phyloP scores from a whole-genome alignment of 2,888 invertebrate genomes.

The Parnassius apollo region DNA sequence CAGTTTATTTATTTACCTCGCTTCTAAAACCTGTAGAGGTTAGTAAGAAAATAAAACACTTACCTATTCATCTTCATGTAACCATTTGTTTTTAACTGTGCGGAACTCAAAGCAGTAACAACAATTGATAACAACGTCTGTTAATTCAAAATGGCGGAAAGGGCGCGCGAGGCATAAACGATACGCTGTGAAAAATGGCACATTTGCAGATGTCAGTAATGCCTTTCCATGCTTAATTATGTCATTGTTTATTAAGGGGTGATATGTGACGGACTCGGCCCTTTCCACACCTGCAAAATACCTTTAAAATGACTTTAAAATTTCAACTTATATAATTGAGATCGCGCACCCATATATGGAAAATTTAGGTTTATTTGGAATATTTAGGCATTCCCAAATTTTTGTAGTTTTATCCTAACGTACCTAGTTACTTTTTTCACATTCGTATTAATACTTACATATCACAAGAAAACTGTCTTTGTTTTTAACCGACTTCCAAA shows the following conservation, averaged over 20 bases:
- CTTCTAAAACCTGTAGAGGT: no score
- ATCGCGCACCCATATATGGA: neutral
- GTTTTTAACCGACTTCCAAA: no score
- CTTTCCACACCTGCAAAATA: conserved; percentile 5
- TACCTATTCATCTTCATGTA: no score
- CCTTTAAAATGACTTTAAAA: conserved; percentile 2
- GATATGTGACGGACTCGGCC: conserved; percentile 28
- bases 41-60: no score
- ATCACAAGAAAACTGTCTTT: no score
- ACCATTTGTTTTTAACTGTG: no score
- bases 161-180: conserved; percentile 23
- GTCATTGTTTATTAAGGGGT: conserved; percentile 44
- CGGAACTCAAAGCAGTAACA: neutral
- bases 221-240: conserved; percentile 40
- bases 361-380: neutral
- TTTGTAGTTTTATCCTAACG: neutral
- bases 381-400: neutral
- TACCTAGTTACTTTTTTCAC: no score
- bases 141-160: conserved; percentile 22
- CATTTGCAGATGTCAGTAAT: conserved; percentile 36
- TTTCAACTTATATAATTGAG: conserved; percentile 9
- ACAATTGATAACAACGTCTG: conserved; percentile 2
- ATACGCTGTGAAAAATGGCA: conserved; percentile 33
- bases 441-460: no score
- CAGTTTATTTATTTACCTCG: no score